Conservation (phyloP, 2,113 vertebrate species). For the Saiga tatarica region DNA sequence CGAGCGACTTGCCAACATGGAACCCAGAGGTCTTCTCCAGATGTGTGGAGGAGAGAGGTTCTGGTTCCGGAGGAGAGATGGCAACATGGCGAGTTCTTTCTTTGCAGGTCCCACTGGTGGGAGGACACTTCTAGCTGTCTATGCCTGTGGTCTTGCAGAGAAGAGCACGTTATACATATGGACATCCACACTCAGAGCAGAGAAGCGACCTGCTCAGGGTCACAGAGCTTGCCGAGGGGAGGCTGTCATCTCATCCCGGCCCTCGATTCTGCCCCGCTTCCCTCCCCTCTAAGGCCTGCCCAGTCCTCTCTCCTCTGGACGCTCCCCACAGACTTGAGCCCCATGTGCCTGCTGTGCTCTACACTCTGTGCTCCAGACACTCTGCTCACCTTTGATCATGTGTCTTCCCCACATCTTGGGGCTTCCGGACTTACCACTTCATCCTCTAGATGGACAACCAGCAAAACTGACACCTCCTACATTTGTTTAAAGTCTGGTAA, state of each 20-base stretch:
- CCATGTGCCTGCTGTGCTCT: accelerated
- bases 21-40: neutral
- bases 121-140: neutral
- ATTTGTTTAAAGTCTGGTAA: too few species aligned
- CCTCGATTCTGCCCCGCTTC: neutral
- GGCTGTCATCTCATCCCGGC: neutral
- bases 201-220: neutral
- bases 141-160: neutral
- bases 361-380: neutral
- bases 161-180: neutral
- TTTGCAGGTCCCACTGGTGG: neutral
- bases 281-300: neutral
- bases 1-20: neutral
- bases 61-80: neutral
- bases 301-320: neutral
- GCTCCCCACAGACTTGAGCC: accelerated
- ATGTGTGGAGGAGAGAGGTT: neutral
- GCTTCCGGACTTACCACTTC: neutral
- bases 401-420: neutral
- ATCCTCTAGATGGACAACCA: neutral
- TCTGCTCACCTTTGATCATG: neutral
- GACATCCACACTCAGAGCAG: neutral
- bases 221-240: neutral
- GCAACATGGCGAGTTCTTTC: neutral
- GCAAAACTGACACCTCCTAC: neutral